These are phyloP conservation scores for Sebastes fasciatus DNA, from an alignment of 2,113 vertebrate species.

Conservation along the genomic window DNA sequence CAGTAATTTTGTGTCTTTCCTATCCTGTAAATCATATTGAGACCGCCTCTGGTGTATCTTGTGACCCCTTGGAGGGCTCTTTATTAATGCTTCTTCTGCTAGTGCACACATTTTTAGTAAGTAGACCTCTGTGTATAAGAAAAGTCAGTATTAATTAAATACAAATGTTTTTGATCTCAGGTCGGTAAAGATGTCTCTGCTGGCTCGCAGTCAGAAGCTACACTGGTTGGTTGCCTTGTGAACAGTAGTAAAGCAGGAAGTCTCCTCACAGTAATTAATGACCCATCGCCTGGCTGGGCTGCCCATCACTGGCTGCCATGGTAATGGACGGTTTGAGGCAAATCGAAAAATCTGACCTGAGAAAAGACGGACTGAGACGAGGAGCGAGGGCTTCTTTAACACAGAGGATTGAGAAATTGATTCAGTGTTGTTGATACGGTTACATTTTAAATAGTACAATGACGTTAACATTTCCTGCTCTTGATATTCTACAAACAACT, in stretches of 20 bases:
- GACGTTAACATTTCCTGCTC: background rate
- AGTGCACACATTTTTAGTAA: background rate
- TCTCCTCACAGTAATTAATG: constrained; percentile 59
- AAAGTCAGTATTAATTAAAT: background rate
- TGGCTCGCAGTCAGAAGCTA: constrained; percentile 32
- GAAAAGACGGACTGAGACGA: background rate
- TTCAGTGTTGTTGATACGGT: background rate
- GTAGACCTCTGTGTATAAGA: background rate
- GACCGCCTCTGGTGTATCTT: background rate
- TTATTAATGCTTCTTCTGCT: background rate
- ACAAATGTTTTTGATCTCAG: background rate
- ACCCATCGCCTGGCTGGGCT: constrained; percentile 13
- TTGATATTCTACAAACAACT: background rate
- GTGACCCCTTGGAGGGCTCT: background rate
- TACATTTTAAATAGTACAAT: background rate
- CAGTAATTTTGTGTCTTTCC: background rate
- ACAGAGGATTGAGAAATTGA: background rate
- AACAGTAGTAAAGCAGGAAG: constrained; percentile 27
- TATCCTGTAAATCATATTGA: background rate
- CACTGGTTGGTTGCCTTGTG: constrained; percentile 33
- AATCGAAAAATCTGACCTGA: constrained; percentile 38
- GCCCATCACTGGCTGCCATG: constrained; percentile 55
- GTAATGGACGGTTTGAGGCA: constrained; percentile 39
- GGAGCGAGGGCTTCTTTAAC: constrained; percentile 6
- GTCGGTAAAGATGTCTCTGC: background rate